Conservation (phyloP, 2,888 invertebrate species). For the Toxonevra muliebris region DNA sequence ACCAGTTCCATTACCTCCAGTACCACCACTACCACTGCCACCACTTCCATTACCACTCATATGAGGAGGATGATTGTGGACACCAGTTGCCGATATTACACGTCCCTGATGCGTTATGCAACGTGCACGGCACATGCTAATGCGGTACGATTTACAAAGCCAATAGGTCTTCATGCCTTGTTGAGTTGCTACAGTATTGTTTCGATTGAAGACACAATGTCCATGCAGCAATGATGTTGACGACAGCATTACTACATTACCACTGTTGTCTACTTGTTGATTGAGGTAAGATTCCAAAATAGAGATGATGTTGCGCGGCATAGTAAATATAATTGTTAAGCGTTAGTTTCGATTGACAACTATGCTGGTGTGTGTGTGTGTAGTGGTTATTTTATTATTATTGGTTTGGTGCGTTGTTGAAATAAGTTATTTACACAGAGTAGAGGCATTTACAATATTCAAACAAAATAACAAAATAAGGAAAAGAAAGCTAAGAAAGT, state of each 20-base stretch:
- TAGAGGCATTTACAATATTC: too few species aligned
- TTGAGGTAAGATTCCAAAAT: neutral
- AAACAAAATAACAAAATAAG: too few species aligned
- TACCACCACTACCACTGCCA: conserved; percentile 20
- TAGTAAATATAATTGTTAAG: conserved; percentile 53
- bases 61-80: conserved; percentile 65
- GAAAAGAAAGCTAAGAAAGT: too few species aligned
- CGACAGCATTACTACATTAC: conserved; percentile 65
- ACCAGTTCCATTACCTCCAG: conserved; percentile 16
- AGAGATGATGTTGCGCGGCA: conserved; percentile 38
- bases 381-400: neutral
- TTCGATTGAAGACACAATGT: conserved; percentile 65
- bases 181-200: conserved; percentile 66
- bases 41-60: conserved; percentile 52
- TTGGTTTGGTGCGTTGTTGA: too few species aligned
- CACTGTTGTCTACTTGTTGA: conserved; percentile 47
- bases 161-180: conserved; percentile 66
- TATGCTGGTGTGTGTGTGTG: conserved; percentile 2
- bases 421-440: too few species aligned
- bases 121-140: conserved; percentile 65
- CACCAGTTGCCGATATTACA: conserved; percentile 65
- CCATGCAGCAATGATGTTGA: conserved; percentile 65
- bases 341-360: conserved; percentile 44
- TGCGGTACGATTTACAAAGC: conserved; percentile 65
- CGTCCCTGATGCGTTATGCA: conserved; percentile 65